Base-by-base conservation (phyloP, 2,113 vertebrate species). In the Fregetta grallaria region DNA sequence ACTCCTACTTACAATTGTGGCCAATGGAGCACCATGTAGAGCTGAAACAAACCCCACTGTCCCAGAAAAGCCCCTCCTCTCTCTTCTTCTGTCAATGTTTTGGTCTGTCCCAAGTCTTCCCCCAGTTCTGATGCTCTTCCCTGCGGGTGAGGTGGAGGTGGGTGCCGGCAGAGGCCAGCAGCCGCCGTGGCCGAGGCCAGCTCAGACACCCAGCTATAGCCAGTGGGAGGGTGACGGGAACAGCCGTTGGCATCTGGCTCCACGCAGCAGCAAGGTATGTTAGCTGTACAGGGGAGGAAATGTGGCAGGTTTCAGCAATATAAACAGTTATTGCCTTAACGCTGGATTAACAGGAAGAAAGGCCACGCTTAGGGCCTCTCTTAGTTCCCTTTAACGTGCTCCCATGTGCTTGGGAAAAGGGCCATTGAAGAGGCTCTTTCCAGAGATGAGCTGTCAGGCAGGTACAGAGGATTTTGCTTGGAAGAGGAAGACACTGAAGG, bases 201-300 rank as follows among this genome's bases (percentile, higher is more conserved):
- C 53, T 67, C 34, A 32, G 38, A 45, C 38, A 40, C 58, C 23
- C 8, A 40, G 63, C 52, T 29, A 13, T 11, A 5, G 7, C 27
- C 45, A 17, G 16, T 1, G 4, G 47, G 17, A 79, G 72, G 50
- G 17, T 7, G 26, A 29, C 2, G 1, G 45, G 22, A 86, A 4
- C 13, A 58, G 47, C 15, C 13, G 17, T 1, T 32, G 8, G 73
- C 1, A 0, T 30, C 56, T 26, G 1, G 9, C 50, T 53, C 29
- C 4, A 1, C 56, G 36, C 26, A 52, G 63, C 70, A 58, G 63
- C 52, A 58, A 93, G 81, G 70, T 42, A 10, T 36, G 29, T 30
- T 34, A 11, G 58, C 44, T 87, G 42, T 27, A 27, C 53, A 14
- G 68, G 38, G 53, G 59, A 59, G 15, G 66, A 49, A 55, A 55